Evolutionary conservation across 2,888 invertebrate genomes (phyloP), one percentile per base, ranked within the genome.

Genomic region (Lymantria dispar): DNA sequence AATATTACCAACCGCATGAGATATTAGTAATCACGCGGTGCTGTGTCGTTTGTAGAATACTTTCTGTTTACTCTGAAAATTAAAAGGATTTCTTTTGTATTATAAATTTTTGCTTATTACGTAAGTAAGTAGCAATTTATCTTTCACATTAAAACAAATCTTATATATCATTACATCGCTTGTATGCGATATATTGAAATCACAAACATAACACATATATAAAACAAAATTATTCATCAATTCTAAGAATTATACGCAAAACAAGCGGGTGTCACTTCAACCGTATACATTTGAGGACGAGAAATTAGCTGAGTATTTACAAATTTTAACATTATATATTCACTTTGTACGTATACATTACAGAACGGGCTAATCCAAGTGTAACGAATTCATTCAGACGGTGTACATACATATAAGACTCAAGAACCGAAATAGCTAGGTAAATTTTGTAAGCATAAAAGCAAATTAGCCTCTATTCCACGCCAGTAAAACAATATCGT

Each of bases 391-490:
- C 72, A 71, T 76, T 74, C 72, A 70, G 74, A 78, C 74, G 76
- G 76, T 74, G 74, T 67, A 72, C 62, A 64, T 68, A 78, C 62
- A 64, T 68, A 78, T 68, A 63, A 72, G 67, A 74, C 71, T 74
- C 60, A 68, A 71, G 62, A 73, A 80, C 76, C 71, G 68, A 80
- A 81, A 80, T 78, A 74, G 75, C 75, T 74, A 70, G 65, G 70
- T 70, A 72, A 74, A 76, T 71, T 73, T 68, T 67, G 69, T 78
- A 78, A 76, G 81, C 84, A 87, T 83, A 86, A 87, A 82, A 82
- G 82, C 74, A 84, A 87, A 87, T 87, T 86, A 86, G 70, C 75
- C 75, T 69, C 74, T 68, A 70, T 68, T 50, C 55, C 47, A 55
- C 45, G 58, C 46, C 50, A 71, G 65, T 63, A 61, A 72, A 70